Conservation (phyloP, 2,888 invertebrate genomes). For the Chloromyia formosa region DNA sequence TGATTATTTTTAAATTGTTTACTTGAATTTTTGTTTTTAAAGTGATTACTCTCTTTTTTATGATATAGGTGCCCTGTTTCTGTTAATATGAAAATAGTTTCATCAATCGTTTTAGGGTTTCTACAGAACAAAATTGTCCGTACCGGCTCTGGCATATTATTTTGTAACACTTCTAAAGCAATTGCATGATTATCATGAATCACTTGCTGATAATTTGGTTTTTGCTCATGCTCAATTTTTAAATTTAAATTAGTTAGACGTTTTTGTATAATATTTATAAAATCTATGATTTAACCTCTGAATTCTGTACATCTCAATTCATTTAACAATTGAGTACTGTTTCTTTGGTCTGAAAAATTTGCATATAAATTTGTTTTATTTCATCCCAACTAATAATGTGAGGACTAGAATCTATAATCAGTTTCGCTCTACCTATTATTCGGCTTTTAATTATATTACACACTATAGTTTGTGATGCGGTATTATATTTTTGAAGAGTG, state of each 20-base stretch:
- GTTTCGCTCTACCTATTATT: not conserved
- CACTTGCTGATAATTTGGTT: not conserved
- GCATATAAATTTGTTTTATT: not conserved
- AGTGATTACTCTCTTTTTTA: not conserved
- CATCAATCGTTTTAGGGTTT: not conserved
- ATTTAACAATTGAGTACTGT: not conserved
- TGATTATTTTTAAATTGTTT: not conserved
- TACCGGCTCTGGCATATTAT: not conserved
- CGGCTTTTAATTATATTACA: not conserved
- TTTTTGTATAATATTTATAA: not conserved
- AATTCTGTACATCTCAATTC: not conserved
- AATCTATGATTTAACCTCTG: not conserved
- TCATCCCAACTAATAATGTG: not conserved
- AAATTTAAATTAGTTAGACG: not conserved
- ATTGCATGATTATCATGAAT: not conserved
- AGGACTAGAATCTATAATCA: not conserved
- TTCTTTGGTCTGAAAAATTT: not conserved
- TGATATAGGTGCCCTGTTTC: slow-evolving; percentile 7
- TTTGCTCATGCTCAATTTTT: not conserved
- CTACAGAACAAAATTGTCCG: slow-evolving; percentile 12
- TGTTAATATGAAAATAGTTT: not conserved
- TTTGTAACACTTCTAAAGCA: not conserved
- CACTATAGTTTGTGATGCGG: not conserved
- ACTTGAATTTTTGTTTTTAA: not conserved
- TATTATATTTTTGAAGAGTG: not conserved